A percentile compares a stretch with the other conserved stretches of the same genome.
These are phyloP conservation scores for Cryptoleucopteryx plumbea DNA, from an alignment of 2,113 vertebrate species.

Conservation along the genomic window DNA sequence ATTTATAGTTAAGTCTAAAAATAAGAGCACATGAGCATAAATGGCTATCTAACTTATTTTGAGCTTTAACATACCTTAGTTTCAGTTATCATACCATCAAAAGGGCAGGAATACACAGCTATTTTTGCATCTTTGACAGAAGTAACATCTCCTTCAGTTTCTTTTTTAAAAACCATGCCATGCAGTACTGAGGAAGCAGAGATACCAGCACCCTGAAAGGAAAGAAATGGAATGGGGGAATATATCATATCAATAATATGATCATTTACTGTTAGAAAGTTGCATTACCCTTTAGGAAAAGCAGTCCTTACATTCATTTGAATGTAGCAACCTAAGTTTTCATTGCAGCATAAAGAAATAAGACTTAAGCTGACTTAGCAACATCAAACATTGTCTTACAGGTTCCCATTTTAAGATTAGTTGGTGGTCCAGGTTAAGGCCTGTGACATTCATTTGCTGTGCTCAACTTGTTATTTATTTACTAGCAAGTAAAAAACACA, in stretches of 20 bases:
- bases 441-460: neutral
- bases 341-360: neutral
- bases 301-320: neutral
- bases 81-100: slow-evolving; percentile 94
- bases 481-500: neutral
- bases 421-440: neutral
- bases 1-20: slow-evolving; percentile 32
- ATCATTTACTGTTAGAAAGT: neutral
- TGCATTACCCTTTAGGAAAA: neutral
- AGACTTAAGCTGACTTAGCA: neutral
- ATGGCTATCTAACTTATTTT: neutral
- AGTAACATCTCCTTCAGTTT: slow-evolving; percentile 91
- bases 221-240: neutral
- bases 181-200: slow-evolving; percentile 88
- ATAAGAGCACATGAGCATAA: neutral
- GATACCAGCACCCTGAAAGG: slow-evolving; percentile 87
- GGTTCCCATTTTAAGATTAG: neutral
- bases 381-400: neutral
- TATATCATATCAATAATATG: neutral
- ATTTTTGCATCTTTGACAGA: slow-evolving; percentile 96
- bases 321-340: neutral
- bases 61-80: slow-evolving; percentile 84
- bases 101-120: slow-evolving; percentile 94
- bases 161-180: slow-evolving; percentile 99
- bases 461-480: neutral